These are phyloP conservation scores for Paramuricea clavata DNA, from an alignment of 92 coral and sea anemone species.

Conservation along the genomic window DNA sequence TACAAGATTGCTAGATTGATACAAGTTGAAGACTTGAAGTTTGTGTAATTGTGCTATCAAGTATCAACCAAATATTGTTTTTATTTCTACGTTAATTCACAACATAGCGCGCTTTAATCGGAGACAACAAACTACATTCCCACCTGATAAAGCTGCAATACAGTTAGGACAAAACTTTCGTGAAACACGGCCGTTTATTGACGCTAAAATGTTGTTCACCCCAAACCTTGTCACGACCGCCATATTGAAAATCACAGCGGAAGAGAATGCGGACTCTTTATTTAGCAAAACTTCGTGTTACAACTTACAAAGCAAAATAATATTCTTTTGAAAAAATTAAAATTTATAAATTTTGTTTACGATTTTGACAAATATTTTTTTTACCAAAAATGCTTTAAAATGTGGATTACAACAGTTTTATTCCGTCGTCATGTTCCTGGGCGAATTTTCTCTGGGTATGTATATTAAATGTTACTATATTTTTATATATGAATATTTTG, in stretches of 20 bases:
- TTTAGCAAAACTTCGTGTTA: background rate
- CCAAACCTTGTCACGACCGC: conserved; percentile 14
- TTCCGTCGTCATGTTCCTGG: conserved; percentile 44
- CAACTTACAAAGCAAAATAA: no score
- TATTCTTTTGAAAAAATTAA: background rate
- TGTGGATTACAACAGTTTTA: conserved; percentile 36
- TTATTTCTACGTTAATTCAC: background rate
- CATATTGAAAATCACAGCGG: conserved; percentile 22
- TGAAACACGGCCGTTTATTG: background rate
- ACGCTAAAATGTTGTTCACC: conserved; percentile 1
- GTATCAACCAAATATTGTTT: background rate
- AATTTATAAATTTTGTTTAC: no score
- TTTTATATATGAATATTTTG: no score
- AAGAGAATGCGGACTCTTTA: background rate
- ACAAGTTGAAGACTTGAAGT: no score
- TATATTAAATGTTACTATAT: no score
- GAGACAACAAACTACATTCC: background rate
- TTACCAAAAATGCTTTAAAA: background rate
- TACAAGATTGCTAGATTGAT: no score
- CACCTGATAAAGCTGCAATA: background rate
- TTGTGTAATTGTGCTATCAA: no score
- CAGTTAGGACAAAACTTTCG: background rate
- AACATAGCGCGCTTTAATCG: background rate
- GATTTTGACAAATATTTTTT: background rate
- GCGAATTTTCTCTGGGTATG: conserved; percentile 48